Base-by-base conservation (phyloP, 2,797 vertebrate genomes). In the Melanotaenia trifasciata region DNA sequence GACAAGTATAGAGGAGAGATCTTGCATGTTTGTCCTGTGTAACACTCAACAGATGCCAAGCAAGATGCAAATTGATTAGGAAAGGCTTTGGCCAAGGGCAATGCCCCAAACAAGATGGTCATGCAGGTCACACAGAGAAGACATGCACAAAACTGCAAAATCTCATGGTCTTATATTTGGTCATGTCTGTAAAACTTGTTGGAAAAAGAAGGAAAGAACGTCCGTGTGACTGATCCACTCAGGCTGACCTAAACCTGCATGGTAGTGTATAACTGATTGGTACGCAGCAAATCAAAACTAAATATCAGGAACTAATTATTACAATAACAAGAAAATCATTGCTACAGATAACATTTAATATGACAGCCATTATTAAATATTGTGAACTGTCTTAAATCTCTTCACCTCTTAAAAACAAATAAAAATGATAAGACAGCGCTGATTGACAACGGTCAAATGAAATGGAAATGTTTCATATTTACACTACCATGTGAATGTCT, bases 41-140 rank as follows among this genome's bases (percentile, higher is more conserved):
- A 89, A 93, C 63, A 79, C 88, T 78, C 66, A 88, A 73, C 90
- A 93, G 92, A 92, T 83, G 74, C 80, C 72, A 75, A 74, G 60
- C 67, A 67, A 79, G 64, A 72, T 76, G 72, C 71, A 85, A 84
- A 81, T 72, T 81, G 80, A 89, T 80, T 80, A 83, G 77, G 58
- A 76, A 63, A 64, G 80, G 32, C 36, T 64, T 33, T 67, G 65
- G 70, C 77, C 66, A 72, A 57, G 72, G 40, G 74, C 64, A 80
- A 70, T 1, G 14, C 64, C 67, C 80, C 69, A 78, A 80, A 74
- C 61, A 62, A 24, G 67, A 81, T 76, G 70, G 60, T 40, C 65
- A 65, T 12, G 20, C 71, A 77, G 68, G 72, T 75, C 80, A 79
- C 40, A 78, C 62, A 51, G 80, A 35, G 70, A 51, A 68, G 65